Base-by-base conservation (phyloP, 1,140 invertebrate species). In the Philaenus spumarius region DNA sequence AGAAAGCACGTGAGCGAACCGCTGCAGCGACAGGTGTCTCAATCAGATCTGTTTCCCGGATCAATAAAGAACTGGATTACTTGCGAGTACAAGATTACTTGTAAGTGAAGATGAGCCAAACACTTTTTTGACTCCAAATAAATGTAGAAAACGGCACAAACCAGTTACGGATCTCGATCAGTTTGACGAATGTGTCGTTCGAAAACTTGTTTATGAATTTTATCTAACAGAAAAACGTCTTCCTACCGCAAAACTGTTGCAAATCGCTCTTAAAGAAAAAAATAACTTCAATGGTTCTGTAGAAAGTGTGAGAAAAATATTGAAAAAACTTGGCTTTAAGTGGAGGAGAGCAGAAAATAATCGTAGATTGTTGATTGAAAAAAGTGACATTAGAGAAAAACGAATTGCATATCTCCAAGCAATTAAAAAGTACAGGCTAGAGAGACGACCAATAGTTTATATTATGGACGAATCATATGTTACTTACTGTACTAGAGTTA, bases 381-480 rank as follows among this genome's bases (percentile, higher is more conserved):
- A 46, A 52, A 12, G 11, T 22, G 35, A 59, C 6, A 48, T 59
- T 22, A 30, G 30, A 34, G 9, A 48, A 26, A 51, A 51, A 37
- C 53, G 48, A 45, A 54, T 48, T 26, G 12, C 20, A 17, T 59
- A 59, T 53, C 15, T 59, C n/a, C n/a, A n/a, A n/a, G n/a, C n/a
- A n/a, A n/a, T n/a, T n/a, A 59, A 17, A n/a, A 50, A 51, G 15
- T 58, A 35, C 37, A 50, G 56, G 23, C 14, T 14, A 22, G 46
- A 58, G 40, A 26, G 26, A 20, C n/a, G 56, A 20, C 56, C 56
- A 34, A 51, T 51, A 34, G 23, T 58, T 30, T 58, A 58, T n/a
- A n/a, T n/a, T 51, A 58, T 45, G 19, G 56, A 51, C 23, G 45
- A 58, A 20, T 34, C 45, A 11, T 51, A 56, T 34, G 39, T 56